Base-by-base conservation (phyloP, 2,113 vertebrate species). In the Condylura cristata region DNA sequence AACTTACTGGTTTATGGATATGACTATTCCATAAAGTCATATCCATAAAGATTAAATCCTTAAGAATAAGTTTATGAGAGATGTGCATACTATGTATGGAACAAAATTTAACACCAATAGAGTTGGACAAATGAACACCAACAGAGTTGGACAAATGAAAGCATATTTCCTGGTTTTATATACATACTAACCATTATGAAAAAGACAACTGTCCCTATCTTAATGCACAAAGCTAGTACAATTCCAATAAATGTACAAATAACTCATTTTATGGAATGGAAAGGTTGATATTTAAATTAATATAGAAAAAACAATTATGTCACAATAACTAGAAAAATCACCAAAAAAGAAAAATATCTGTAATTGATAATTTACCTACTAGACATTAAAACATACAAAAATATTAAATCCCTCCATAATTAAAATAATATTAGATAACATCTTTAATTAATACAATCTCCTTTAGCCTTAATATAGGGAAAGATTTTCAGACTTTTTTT, bases 1-100 rank as follows among this genome's bases (percentile, higher is more conserved):
- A 80, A 51, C n/a, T 70, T 93, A 58, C 44, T 90, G 22, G 26
- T 24, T 66, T 93, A 82, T 89, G 76, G 70, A 44, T 68, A 51
- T 92, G 70, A 17, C 10, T 0, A 70, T 93, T 44, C 5, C 24
- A 63, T n/a, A n/a, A n/a, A n/a, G n/a, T n/a, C n/a, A n/a, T n/a
- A n/a, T n/a, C n/a, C n/a, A 16, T 37, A 58, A 86, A 56, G 6
- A 89, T 76, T 63, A 91, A 61, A 8, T 87, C 20, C 12, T 76
- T 70, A 87, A 72, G 37, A 87, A 91, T 60, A 86, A 56, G 41
- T 63, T 51, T 80, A 63, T 78, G 46, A 76, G n/a, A 58, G 17
- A 44, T 89, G 2, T 65, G 14, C 24, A 82, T 51, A 86, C 76
- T 8, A 0, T 68, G 0, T 71, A n/a, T 60, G 58, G 41, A 71